Evolutionary conservation across 2,888 invertebrate species (phyloP), one percentile per base, ranked within the genome.

Genomic region (Syrista parreyssii): DNA sequence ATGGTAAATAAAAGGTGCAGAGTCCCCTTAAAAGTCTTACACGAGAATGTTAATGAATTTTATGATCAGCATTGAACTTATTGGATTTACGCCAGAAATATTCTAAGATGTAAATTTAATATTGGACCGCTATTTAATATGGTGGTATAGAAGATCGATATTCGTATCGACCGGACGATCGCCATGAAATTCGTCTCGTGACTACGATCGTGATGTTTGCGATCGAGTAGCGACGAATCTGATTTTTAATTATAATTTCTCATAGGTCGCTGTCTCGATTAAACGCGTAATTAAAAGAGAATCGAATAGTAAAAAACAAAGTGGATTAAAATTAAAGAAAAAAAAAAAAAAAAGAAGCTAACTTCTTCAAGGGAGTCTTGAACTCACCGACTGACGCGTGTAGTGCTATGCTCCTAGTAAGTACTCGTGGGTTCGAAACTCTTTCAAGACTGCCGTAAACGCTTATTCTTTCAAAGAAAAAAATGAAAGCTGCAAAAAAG

Each of bases 391-490:
- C 83, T 82, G 82, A 82, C 55, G 80, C 73, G 79, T 76, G 75
- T 73, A 74, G 73, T 78, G 68, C 79, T 76, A 76, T 75, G 75
- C 40, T 76, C 40, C 75, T 74, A 74, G 34, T 31, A 77, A 36
- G 68, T 76, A 78, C 75, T 80, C 74, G 77, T 75, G 80, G 74
- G 79, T 83, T 83, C 81, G 82, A 78, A 84, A 84, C 79, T 79
- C 82, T 83, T 86, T 83, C 82, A 87, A 85, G 81, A 87, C 86
- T 89, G 86, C 86, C 86, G 82, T 81, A 77, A 78, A 83, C 80
- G 82, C 81, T 83, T 84, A 81, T 82, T 76, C 36, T 78, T 79
- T 79, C 40, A 73, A 75, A 55, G 55, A 55, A 55, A 23, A 55
- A 23, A 9, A 55, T 55, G 4, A 55, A 55, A 55, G 23, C 55